A percentile compares a stretch with the other conserved stretches of the same genome.
These are phyloP conservation scores for Cantharis lateralis DNA, from an alignment of 2,888 invertebrate genomes.

Conservation along the genomic window DNA sequence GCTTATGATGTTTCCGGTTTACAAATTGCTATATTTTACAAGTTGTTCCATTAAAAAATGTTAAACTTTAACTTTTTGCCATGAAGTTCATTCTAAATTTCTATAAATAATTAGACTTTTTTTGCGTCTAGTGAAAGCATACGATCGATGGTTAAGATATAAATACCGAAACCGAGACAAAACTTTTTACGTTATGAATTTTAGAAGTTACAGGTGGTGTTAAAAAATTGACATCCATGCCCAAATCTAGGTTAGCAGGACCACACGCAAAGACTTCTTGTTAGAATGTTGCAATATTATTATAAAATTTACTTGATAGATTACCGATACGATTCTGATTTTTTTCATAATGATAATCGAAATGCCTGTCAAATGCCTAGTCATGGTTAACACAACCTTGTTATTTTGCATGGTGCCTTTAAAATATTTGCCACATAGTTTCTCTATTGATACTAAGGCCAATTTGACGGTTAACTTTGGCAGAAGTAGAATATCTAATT, in stretches of 20 bases:
- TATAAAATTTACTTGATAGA: conserved; percentile 24
- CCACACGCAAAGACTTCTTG: conserved; percentile 20
- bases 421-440: conserved; percentile 11
- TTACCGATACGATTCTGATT: conserved; percentile 22
- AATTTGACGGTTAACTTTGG: conserved; percentile 11
- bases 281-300: conserved; percentile 22
- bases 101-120: neutral
- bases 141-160: neutral
- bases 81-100: neutral
- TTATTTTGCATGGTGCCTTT: conserved; percentile 9
- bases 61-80: neutral
- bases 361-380: conserved; percentile 15
- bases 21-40: conserved; percentile 9
- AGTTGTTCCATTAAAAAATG: neutral
- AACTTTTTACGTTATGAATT: neutral
- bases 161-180: neutral
- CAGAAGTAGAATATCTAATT: conserved; percentile 24
- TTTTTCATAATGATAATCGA: conserved; percentile 20
- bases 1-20: conserved; percentile 17
- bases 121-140: neutral
- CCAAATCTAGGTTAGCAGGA: conserved; percentile 5
- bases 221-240: neutral
- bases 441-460: conserved; percentile 7
- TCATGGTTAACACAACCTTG: conserved; percentile 16
- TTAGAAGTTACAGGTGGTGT: conserved; percentile 7